A percentile compares a stretch with the other conserved stretches of the same genome.
Evolutionary conservation across 2,888 invertebrate species (phyloP).

Genomic region (Brenthis ino): DNA sequence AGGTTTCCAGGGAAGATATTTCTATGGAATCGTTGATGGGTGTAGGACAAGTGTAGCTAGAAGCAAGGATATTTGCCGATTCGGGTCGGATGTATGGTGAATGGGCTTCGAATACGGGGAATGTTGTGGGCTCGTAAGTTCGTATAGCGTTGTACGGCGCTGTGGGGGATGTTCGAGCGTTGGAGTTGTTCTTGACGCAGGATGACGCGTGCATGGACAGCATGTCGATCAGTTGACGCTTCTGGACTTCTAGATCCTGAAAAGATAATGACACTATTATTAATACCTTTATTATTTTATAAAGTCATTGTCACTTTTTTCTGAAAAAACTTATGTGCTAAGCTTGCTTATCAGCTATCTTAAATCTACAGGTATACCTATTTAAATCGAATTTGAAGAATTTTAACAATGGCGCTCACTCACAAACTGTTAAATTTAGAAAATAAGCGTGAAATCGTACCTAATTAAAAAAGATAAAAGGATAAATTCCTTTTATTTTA

Average conservation of each 20-base stretch:
- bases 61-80: slow-evolving; percentile 77
- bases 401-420: no score
- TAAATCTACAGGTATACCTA: no score
- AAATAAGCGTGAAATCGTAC: no score
- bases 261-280: slow-evolving; percentile 41
- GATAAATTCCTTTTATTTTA: no score
- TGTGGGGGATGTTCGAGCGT: slow-evolving; percentile 68
- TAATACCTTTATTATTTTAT: not conserved
- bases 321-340: no score
- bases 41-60: slow-evolving; percentile 73
- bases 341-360: no score
- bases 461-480: no score
- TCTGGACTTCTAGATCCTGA: slow-evolving; percentile 90
- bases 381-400: not conserved
- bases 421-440: no score
- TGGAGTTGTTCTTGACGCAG: slow-evolving; percentile 83
- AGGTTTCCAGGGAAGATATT: slow-evolving; percentile 67
- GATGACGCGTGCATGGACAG: slow-evolving; percentile 87
- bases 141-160: slow-evolving; percentile 71
- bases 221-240: slow-evolving; percentile 90
- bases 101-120: slow-evolving; percentile 72
- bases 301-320: no score
- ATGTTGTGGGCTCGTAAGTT: slow-evolving; percentile 72
- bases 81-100: slow-evolving; percentile 79
- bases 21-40: slow-evolving; percentile 71